Conservation (phyloP, 35 echinoderm and acorn worm species). For the Holothuria glaberrima region DNA sequence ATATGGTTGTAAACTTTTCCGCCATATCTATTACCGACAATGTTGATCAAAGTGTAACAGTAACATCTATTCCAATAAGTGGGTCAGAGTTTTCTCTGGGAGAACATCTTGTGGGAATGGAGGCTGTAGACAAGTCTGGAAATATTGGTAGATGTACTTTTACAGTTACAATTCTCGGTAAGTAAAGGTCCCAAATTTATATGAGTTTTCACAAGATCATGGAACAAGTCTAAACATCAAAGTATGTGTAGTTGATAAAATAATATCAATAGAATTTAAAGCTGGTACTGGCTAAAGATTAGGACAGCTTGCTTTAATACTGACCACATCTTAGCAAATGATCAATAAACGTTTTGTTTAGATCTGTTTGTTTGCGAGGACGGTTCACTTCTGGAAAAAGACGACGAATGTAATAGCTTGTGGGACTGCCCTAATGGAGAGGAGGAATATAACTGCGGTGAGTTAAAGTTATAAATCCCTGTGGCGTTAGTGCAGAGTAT, state of each 20-base stretch:
- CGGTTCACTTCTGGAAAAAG: background rate
- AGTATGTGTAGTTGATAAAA: too few species aligned
- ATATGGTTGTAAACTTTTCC: background rate
- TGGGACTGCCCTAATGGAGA: background rate
- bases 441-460: conserved; percentile 19
- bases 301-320: too few species aligned
- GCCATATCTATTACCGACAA: background rate
- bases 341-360: background rate
- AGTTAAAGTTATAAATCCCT: background rate
- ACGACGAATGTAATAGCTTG: background rate
- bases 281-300: too few species aligned
- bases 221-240: too few species aligned
- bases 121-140: background rate
- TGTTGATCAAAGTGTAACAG: background rate
- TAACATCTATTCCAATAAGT: background rate
- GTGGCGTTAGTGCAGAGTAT: too few species aligned
- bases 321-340: too few species aligned
- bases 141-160: background rate
- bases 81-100: background rate
- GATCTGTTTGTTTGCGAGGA: background rate
- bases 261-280: too few species aligned
- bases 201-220: too few species aligned
- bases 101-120: background rate
- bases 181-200: too few species aligned
- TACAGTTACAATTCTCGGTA: background rate